Percentiles rank a stretch among this genome's conserved stretches.
Conservation (phyloP, 1,140 invertebrate genomes). For the Belonocnema kinseyi region DNA sequence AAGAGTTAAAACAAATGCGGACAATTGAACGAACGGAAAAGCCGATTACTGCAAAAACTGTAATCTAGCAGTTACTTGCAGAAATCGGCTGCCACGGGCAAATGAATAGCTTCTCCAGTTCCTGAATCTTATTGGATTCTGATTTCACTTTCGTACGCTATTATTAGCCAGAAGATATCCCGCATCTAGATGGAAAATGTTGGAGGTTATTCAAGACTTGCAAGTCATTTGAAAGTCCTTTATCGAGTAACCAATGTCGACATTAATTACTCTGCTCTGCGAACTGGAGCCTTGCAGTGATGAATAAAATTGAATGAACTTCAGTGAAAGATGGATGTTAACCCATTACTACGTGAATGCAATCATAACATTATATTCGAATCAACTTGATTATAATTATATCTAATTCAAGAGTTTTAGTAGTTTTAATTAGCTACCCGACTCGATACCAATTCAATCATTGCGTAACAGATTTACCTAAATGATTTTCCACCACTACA, state of each 20-base stretch:
- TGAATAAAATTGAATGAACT: too few relatives aligned
- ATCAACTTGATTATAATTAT: too few relatives aligned
- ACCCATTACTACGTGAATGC: too few relatives aligned
- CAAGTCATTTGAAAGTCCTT: not conserved
- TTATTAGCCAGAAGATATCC: not conserved
- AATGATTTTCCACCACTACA: not conserved
- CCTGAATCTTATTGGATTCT: constrained; percentile 18
- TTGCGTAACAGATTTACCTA: constrained; percentile 21
- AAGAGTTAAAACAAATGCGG: not conserved
- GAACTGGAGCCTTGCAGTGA: too few relatives aligned
- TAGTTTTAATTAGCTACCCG: not conserved
- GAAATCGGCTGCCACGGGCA: not conserved
- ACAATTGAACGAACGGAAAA: constrained; percentile 15
- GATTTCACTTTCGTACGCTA: constrained; percentile 4
- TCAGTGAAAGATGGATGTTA: too few relatives aligned
- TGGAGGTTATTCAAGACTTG: not conserved
- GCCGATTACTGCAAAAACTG: constrained; percentile 8
- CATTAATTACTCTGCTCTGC: not conserved
- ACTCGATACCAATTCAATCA: not conserved
- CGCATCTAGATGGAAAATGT: not conserved
- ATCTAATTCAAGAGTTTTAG: too few relatives aligned
- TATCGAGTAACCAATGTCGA: not conserved
- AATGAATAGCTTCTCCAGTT: constrained; percentile 6
- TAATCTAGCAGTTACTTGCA: not conserved
- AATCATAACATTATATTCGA: too few relatives aligned